These are phyloP conservation scores for Pipa parva DNA, from an alignment of 2,113 vertebrate genomes.

Conservation along the genomic window DNA sequence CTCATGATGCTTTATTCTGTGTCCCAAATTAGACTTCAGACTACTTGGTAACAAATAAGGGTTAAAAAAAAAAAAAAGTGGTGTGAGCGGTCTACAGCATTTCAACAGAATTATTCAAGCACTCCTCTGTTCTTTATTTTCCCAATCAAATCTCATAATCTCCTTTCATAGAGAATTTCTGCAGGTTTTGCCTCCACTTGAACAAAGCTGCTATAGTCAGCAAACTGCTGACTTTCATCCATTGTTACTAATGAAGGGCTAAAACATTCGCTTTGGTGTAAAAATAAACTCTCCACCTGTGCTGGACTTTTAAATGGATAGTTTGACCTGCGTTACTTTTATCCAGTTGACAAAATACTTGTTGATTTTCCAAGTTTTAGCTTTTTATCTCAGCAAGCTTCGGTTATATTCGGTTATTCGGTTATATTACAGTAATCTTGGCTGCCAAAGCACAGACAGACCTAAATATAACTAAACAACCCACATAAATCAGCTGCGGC, in stretches of 20 bases:
- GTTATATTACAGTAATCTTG: too few species aligned
- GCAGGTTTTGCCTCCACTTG: conserved; percentile 20
- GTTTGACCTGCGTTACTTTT: too few species aligned
- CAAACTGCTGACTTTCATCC: conserved; percentile 15
- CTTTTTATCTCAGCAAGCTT: too few species aligned
- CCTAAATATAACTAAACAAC: too few species aligned
- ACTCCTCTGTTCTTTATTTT: conserved; percentile 17
- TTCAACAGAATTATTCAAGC: conserved; percentile 25
- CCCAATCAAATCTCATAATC: conserved; percentile 35
- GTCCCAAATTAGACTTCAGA: neutral
- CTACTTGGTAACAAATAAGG: neutral
- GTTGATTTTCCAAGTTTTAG: too few species aligned
- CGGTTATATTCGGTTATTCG: too few species aligned
- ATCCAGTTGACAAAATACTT: too few species aligned
- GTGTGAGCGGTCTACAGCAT: neutral
- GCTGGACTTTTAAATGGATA: too few species aligned
- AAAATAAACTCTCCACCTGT: too few species aligned
- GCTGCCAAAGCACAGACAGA: too few species aligned
- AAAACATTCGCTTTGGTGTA: conserved; percentile 1
- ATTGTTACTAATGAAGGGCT: conserved; percentile 7
- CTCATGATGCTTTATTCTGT: too few species aligned
- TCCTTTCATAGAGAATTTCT: conserved; percentile 25
- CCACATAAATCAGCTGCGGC: too few species aligned
- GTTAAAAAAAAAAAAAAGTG: neutral
- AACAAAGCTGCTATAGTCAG: conserved; percentile 16